Evolutionary conservation across 2,797 vertebrate species (phyloP).

Genomic region (Sebastes trivittatus): DNA sequence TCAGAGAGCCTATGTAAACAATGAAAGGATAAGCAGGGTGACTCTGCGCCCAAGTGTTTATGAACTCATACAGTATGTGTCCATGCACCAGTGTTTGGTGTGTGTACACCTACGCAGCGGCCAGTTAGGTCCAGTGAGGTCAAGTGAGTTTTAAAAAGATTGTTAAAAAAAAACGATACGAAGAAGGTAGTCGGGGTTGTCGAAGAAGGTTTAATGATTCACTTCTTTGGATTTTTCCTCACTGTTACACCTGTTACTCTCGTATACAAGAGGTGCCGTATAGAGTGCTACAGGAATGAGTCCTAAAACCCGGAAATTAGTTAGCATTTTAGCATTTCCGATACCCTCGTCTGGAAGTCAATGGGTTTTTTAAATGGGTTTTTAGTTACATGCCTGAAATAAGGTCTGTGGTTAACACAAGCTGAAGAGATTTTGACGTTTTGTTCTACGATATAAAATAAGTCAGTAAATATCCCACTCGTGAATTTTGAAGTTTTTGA

Average conservation of each 20-base stretch:
- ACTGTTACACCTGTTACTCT: neutral
- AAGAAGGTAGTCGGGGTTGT: neutral
- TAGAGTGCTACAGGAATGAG: too few relatives aligned
- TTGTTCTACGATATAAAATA: too few relatives aligned
- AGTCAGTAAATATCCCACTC: too few relatives aligned
- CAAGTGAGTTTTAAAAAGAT: neutral
- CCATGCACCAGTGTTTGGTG: neutral
- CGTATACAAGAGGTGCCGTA: neutral
- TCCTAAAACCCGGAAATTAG: too few relatives aligned
- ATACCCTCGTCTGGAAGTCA: too few relatives aligned
- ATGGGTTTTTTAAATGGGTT: too few relatives aligned
- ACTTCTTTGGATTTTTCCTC: neutral
- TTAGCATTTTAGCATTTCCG: too few relatives aligned
- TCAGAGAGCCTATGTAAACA: constrained; percentile 39
- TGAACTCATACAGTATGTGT: neutral
- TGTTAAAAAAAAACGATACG: neutral
- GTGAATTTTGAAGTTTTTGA: too few relatives aligned
- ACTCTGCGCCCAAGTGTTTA: neutral
- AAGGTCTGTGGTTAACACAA: too few relatives aligned
- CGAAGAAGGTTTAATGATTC: neutral
- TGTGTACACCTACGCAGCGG: neutral
- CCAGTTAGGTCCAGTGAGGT: neutral
- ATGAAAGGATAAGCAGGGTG: constrained; percentile 15
- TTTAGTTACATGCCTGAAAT: too few relatives aligned
- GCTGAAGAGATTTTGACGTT: accelerated